Conservation (phyloP, 2,113 vertebrate species). For the Mus pahari region DNA sequence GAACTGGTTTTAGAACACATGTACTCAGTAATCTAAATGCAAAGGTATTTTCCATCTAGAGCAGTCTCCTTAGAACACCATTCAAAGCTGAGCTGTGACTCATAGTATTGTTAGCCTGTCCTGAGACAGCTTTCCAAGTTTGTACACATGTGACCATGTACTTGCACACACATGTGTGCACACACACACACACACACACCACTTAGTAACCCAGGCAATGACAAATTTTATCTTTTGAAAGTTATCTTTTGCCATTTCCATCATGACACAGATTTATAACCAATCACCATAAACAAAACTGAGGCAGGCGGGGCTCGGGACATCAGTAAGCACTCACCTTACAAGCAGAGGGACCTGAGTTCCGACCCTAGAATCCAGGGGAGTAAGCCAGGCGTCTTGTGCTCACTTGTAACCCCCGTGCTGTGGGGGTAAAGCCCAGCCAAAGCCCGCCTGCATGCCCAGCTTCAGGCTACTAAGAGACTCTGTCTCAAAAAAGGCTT, state of each 20-base stretch:
- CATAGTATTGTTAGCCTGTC: background rate
- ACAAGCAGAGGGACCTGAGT: background rate
- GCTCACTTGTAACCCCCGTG: no score
- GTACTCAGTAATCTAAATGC: conserved; percentile 24
- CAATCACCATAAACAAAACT: conserved; percentile 61
- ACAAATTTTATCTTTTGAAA: conserved; percentile 73
- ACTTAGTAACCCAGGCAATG: conserved; percentile 58
- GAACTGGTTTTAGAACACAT: conserved; percentile 71
- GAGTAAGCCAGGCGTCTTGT: no score
- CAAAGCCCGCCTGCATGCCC: background rate
- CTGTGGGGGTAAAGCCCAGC: background rate
- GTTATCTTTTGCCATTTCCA: conserved; percentile 71
- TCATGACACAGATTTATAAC: conserved; percentile 66
- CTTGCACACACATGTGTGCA: rapidly evolving
- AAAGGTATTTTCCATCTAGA: background rate
- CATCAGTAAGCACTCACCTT: no score
- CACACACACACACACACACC: background rate
- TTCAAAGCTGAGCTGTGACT: background rate
- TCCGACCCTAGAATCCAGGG: background rate
- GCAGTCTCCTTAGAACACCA: background rate
- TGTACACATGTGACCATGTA: background rate
- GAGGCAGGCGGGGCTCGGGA: no score
- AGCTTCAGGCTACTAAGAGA: background rate
- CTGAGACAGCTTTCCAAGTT: conserved; percentile 37
- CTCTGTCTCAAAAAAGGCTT: background rate